Base-by-base conservation (phyloP, 2,888 invertebrate species). In the Malthinus seriepunctatus region DNA sequence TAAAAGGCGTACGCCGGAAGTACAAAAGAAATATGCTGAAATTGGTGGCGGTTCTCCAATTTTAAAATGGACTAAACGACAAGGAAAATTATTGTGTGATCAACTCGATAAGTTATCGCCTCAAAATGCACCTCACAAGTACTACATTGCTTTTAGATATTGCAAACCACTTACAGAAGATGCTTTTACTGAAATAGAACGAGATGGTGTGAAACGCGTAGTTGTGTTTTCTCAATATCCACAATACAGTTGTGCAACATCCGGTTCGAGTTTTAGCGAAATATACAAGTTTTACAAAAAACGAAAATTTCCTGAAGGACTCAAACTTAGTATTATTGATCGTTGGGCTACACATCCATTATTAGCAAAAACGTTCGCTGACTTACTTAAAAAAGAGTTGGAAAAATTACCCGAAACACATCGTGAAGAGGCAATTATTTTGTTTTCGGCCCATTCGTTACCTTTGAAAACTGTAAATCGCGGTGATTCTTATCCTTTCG, bases 41-140 rank as follows among this genome's bases (percentile, higher is more conserved):
- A 97, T 97, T 48, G 97, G 97, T 0, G 97, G 97, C 0, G 96
- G 97, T 0, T 97, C 97, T 0, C 97, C 97, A 1, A 97, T 97
- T 71, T 82, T 91, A 12, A 90, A 90, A 69, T 97, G 97, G 97
- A 97, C 97, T 0, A 85, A 91, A 65, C 80, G 81, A 52, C 97
- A 97, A 81, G 97, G 97, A 60, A 81, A 88, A 65, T 79, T 88
- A 1, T 82, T 97, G 78, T 91, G 93, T 51, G 80, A 90, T 64
- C 83, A 88, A 37, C 78, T 97, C 47, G 93, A 97, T 76, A 78
- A 83, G 69, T 79, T 90, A 63, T 86, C 90, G 10, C 95, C 96
- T 0, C 83, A 86, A 56, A 88, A 91, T 38, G 95, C 91, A 0
- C 97, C 97, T 0, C 96, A 97, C 76, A 95, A 95, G 69, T 88